A percentile compares a stretch with the other conserved stretches of the same genome.
Evolutionary conservation across 30 jellyfish, hydroid and myxozoan genomes (phyloP).

Genomic region (Rhopilema esculentum): DNA sequence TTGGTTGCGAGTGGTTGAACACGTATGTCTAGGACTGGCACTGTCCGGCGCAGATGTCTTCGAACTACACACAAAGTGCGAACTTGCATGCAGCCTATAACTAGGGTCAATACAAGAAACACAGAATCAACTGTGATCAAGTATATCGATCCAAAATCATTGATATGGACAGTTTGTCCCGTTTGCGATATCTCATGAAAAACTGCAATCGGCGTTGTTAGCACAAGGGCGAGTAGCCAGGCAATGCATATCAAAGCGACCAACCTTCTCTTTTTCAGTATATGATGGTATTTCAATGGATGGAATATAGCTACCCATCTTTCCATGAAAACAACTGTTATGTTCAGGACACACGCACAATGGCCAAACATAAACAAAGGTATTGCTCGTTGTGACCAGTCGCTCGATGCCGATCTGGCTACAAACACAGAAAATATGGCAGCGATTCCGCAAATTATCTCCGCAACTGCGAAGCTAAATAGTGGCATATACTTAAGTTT

Average conservation of each 20-base stretch:
- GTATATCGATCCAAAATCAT: conserved; percentile 7
- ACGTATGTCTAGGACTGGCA: background rate
- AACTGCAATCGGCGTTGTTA: conserved; percentile 14
- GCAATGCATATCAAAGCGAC: conserved; percentile 1
- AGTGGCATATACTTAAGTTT: conserved; percentile 23
- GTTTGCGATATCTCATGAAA: background rate
- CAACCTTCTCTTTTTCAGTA: conserved; percentile 12
- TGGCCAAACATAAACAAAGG: conserved; percentile 13
- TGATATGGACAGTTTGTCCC: background rate
- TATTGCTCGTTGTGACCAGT: background rate
- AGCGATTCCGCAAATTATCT: conserved; percentile 20
- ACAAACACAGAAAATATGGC: background rate
- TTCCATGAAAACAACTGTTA: conserved; percentile 54
- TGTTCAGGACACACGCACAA: conserved; percentile 43
- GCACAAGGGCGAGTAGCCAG: conserved; percentile 41
- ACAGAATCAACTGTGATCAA: background rate
- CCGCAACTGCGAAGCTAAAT: conserved; percentile 58
- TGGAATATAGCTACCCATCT: conserved; percentile 73
- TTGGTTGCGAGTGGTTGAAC: background rate
- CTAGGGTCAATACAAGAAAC: conserved; percentile 7
- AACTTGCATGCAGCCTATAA: conserved; percentile 62
- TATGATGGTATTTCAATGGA: conserved; percentile 52
- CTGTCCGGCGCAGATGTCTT: conserved; percentile 30
- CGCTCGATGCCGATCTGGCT: background rate
- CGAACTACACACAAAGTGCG: conserved; percentile 26